Percentiles rank a stretch among this genome's conserved stretches.
phyloP scores from a whole-genome alignment of 2,797 vertebrate species.

The Rhinatrema bivittatum region DNA sequence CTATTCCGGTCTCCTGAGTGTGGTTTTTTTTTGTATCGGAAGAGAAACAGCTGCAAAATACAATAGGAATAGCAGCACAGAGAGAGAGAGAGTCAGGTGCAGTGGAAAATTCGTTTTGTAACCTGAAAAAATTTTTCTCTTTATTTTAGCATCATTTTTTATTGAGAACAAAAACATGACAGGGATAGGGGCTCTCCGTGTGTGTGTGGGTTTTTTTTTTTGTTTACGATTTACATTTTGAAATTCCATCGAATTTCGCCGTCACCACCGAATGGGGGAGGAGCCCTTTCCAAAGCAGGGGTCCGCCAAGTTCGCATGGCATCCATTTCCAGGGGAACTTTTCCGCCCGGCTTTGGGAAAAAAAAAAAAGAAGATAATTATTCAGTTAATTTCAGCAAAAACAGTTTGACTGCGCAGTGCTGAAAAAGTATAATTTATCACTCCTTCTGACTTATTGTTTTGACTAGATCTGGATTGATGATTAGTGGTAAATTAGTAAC shows the following conservation, averaged over 20 bases:
- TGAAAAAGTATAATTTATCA: constrained; percentile 67
- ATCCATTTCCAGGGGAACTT: constrained; percentile 35
- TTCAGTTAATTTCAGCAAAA: constrained; percentile 70
- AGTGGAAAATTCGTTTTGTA: neutral
- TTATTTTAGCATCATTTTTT: accelerated
- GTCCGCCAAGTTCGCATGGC: constrained; percentile 16
- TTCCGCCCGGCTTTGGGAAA: constrained; percentile 54
- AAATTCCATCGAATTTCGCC: too few species aligned
- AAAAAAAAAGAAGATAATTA: constrained; percentile 66
- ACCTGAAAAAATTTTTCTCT: neutral
- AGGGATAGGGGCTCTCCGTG: too few species aligned
- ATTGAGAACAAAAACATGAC: neutral
- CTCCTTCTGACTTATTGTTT: constrained; percentile 71
- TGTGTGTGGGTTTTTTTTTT: too few species aligned
- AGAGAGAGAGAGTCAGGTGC: neutral
- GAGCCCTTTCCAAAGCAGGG: too few species aligned
- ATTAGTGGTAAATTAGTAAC: constrained; percentile 69
- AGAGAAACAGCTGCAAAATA: neutral
- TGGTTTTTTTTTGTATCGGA: neutral
- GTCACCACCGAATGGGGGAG: too few species aligned
- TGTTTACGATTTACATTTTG: too few species aligned
- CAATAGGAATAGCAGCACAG: neutral
- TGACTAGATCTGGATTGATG: constrained; percentile 65
- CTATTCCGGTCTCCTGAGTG: neutral
- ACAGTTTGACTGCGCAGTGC: constrained; percentile 63